Conservation (phyloP, 1,140 invertebrate genomes). For the Platyura marginata region DNA sequence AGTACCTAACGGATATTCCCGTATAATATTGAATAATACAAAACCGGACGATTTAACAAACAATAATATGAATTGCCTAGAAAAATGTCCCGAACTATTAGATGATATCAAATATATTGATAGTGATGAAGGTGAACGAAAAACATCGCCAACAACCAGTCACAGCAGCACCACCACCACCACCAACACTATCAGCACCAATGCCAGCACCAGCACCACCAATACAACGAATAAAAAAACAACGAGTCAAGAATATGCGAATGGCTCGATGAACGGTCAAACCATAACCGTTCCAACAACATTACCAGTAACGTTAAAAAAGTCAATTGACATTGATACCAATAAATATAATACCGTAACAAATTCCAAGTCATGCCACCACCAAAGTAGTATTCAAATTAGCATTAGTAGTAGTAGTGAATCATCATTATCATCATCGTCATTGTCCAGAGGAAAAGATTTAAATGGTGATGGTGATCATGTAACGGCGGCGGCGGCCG, state of each 20-base stretch:
- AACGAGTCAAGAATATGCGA: neutral
- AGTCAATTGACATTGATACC: neutral
- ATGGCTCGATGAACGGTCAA: no score
- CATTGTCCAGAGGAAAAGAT: neutral
- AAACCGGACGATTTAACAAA: neutral
- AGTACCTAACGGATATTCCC: no score
- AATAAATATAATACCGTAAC: constrained; percentile 3
- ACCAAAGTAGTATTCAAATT: neutral
- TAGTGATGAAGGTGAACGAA: constrained; percentile 15
- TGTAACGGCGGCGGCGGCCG: neutral
- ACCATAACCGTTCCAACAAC: neutral
- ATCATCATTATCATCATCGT: neutral
- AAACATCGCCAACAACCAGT: neutral
- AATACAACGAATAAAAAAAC: no score
- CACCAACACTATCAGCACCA: neutral
- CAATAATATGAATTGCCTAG: constrained; percentile 4
- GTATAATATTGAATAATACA: neutral
- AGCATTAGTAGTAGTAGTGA: neutral
- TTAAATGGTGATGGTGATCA: neutral
- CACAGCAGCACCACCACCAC: neutral
- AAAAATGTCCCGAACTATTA: neutral
- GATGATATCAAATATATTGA: constrained; percentile 21
- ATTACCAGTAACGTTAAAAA: neutral
- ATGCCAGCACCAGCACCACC: neutral
- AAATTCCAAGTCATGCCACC: neutral